Conservation (phyloP, 2,797 vertebrate genomes). For the Molossus alvarezi region DNA sequence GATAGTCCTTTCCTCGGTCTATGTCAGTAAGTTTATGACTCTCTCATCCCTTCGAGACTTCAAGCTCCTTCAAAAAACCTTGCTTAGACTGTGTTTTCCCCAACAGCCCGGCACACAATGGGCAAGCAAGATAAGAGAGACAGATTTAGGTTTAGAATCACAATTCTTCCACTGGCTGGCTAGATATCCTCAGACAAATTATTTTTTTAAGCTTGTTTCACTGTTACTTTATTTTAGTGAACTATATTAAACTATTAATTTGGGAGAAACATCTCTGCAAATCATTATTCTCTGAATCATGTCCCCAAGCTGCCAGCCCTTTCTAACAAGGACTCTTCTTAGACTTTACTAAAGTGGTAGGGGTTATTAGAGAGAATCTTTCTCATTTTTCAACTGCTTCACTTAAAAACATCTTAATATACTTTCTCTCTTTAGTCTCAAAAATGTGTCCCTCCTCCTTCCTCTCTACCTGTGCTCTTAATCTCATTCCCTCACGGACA, state of each 20-base stretch:
- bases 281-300: neutral
- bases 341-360: neutral
- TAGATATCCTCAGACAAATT: neutral
- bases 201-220: constrained; percentile 53
- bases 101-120: neutral
- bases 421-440: neutral
- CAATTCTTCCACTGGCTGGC: neutral
- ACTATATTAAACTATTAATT: constrained; percentile 72
- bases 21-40: neutral
- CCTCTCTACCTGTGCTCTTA: neutral
- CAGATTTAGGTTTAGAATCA: neutral
- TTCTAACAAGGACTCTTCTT: neutral
- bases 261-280: constrained; percentile 43
- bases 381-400: neutral
- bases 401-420: constrained; percentile 25
- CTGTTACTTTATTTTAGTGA: constrained; percentile 73
- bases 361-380: neutral
- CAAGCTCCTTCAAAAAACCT: constrained; percentile 2
- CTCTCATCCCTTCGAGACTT: neutral
- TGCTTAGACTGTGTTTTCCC: neutral
- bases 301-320: neutral
- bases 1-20: neutral
- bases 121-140: neutral
- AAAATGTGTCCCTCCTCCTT: neutral
- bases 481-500: neutral